Conservation (phyloP, 2,797 vertebrate genomes). For the Rhynchonycteris naso region DNA sequence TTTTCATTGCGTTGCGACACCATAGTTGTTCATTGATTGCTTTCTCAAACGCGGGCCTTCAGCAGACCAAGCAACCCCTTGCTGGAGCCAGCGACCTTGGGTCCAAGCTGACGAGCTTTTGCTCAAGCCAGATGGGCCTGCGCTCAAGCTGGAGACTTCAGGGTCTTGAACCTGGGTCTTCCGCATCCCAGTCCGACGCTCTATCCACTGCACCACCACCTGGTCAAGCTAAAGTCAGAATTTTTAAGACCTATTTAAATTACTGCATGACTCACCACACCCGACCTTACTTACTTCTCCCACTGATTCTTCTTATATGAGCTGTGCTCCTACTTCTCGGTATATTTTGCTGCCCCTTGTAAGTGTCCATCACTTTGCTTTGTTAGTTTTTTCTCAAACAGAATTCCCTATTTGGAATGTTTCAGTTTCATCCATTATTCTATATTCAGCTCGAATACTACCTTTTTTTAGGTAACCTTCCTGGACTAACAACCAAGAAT, state of each 20-base stretch:
- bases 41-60: too few species aligned
- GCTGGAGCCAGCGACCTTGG: too few species aligned
- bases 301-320: background rate
- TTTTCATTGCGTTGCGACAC: too few species aligned
- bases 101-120: too few species aligned
- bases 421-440: background rate
- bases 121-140: too few species aligned
- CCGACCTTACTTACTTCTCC: background rate
- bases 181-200: too few species aligned
- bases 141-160: too few species aligned
- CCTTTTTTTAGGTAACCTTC: background rate
- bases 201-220: too few species aligned
- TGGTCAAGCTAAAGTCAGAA: background rate
- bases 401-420: background rate
- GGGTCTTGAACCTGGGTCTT: too few species aligned
- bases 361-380: background rate
- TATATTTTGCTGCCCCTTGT: background rate
- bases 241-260: background rate
- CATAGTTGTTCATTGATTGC: too few species aligned
- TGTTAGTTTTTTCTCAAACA: background rate
- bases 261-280: background rate
- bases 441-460: background rate
- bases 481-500: background rate
- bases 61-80: too few species aligned
- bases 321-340: background rate